Conservation (phyloP, 2,797 vertebrate genomes). For the Hydrophis major region DNA sequence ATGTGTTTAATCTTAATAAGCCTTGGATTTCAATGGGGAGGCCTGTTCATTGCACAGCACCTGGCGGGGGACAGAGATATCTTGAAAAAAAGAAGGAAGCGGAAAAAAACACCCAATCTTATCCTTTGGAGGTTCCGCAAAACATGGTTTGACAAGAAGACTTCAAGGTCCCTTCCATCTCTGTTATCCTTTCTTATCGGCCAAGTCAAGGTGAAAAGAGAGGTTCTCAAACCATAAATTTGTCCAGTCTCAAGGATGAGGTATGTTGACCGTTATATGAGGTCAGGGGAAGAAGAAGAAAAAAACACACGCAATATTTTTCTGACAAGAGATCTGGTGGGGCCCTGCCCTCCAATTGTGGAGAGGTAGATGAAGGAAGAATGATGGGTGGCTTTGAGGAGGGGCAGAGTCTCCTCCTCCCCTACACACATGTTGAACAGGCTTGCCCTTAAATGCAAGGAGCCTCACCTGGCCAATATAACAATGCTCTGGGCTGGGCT, state of each 20-base stretch:
- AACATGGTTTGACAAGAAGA: background rate
- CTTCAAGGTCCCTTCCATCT: background rate
- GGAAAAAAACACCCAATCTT: background rate
- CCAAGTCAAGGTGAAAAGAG: background rate
- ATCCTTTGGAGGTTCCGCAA: background rate
- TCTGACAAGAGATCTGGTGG: background rate
- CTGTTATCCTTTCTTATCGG: background rate
- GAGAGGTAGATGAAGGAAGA: background rate
- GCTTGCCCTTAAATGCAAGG: background rate
- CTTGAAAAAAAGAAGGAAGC: background rate
- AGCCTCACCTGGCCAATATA: too few relatives aligned
- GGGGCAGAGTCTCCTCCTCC: background rate
- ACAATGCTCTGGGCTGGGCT: conserved; percentile 34
- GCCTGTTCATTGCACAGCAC: background rate
- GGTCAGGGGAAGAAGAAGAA: background rate
- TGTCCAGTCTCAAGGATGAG: background rate
- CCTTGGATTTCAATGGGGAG: background rate
- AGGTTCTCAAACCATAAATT: background rate
- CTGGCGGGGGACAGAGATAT: background rate
- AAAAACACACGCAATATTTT: too few relatives aligned
- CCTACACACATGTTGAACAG: background rate
- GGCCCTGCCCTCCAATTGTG: background rate
- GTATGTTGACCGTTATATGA: background rate
- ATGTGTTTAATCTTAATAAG: background rate
- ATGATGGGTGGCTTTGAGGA: background rate